These are phyloP conservation scores for Beris chalybata DNA, from an alignment of 2,888 invertebrate species.

Conservation along the genomic window DNA sequence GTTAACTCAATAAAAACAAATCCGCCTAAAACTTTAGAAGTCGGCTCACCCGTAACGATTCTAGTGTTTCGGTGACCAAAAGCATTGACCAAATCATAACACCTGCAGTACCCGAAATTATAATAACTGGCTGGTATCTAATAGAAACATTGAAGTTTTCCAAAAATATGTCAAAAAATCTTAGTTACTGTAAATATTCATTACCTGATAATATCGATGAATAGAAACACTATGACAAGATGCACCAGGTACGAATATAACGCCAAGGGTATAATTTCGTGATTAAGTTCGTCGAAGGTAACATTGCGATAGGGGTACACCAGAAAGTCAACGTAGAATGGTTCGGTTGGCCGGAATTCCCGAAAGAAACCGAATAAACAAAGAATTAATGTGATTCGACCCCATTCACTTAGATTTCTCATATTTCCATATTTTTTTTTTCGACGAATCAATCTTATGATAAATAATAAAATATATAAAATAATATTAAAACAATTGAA, in stretches of 20 bases:
- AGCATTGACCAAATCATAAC: conserved; percentile 72
- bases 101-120: conserved; percentile 64
- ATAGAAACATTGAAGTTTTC: not conserved
- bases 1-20: no score
- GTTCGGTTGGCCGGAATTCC: conserved; percentile 85
- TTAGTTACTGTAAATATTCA: no score
- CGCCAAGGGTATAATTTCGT: conserved; percentile 81
- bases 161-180: not conserved
- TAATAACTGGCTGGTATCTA: conserved; percentile 81
- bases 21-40: no score
- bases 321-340: conserved; percentile 79
- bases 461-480: no score
- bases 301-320: conserved; percentile 76
- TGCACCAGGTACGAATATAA: conserved; percentile 82
- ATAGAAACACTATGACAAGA: conserved; percentile 74
- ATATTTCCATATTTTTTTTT: no score
- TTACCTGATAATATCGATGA: conserved; percentile 72
- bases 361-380: conserved; percentile 81
- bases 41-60: conserved; percentile 63
- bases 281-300: conserved; percentile 69
- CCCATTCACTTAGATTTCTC: conserved; percentile 63
- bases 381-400: conserved; percentile 69
- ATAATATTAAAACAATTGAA: no score
- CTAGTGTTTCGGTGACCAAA: conserved; percentile 68
- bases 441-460: no score